A percentile compares a stretch with the other conserved stretches of the same genome.
Conservation (phyloP, 2,113 vertebrate genomes). For the Stictonetta naevosa region DNA sequence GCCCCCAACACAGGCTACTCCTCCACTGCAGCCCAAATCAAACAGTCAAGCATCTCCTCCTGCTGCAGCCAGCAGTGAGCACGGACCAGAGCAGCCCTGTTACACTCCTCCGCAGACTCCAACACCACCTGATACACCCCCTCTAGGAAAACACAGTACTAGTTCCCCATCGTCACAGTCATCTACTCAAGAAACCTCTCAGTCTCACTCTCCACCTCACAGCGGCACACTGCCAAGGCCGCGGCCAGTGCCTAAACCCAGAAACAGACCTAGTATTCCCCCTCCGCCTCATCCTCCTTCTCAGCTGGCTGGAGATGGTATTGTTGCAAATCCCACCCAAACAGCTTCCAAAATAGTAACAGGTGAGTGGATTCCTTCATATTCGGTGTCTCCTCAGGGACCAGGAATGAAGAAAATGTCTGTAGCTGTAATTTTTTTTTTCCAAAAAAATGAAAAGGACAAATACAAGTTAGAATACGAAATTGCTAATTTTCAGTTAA, state of each 20-base stretch:
- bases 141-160: slow-evolving; percentile 69
- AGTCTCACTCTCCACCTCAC: slow-evolving; percentile 66
- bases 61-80: slow-evolving; percentile 52
- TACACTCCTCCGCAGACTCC: slow-evolving; percentile 86
- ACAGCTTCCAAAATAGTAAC: slow-evolving; percentile 86
- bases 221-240: slow-evolving; percentile 85
- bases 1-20: slow-evolving; percentile 83
- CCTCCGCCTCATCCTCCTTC: slow-evolving; percentile 89
- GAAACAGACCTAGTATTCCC: slow-evolving; percentile 90
- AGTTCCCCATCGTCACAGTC: not conserved
- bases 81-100: slow-evolving; percentile 72
- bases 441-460: not conserved
- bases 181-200: slow-evolving; percentile 65
- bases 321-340: slow-evolving; percentile 32
- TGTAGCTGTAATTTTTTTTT: not conserved
- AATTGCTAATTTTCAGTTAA: not conserved
- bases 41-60: slow-evolving; percentile 17
- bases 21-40: slow-evolving; percentile 62
- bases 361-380: slow-evolving; percentile 78
- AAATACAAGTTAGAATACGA: not conserved
- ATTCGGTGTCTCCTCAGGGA: rapidly evolving
- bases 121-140: slow-evolving; percentile 89
- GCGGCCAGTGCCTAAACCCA: slow-evolving; percentile 90
- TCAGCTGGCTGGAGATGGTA: slow-evolving; percentile 52
- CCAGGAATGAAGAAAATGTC: not conserved